phyloP scores from a whole-genome alignment of 2,113 vertebrate genomes.

The Xenopus laevis region DNA sequence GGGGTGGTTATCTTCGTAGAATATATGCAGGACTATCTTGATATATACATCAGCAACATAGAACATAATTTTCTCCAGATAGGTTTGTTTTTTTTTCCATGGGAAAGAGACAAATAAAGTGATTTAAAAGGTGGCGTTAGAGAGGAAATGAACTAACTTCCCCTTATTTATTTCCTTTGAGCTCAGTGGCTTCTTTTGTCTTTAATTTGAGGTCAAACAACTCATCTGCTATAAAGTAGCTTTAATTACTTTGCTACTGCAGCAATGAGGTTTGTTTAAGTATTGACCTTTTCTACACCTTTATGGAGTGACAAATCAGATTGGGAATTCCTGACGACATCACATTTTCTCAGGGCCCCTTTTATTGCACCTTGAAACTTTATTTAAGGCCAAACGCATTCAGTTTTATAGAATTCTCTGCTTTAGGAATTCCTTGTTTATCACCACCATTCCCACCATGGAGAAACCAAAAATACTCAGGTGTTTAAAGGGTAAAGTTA shows the following conservation, averaged over 20 bases:
- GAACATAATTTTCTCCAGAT: neutral
- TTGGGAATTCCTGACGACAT: neutral
- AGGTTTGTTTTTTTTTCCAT: conserved; percentile 6
- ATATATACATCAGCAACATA: neutral
- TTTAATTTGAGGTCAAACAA: conserved; percentile 24
- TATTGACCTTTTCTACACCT: conserved; percentile 9
- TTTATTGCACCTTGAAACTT: neutral
- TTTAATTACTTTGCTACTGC: conserved; percentile 34
- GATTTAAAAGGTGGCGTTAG: conserved; percentile 27
- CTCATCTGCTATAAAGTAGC: conserved; percentile 22
- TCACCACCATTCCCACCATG: too few relatives aligned
- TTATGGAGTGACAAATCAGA: neutral
- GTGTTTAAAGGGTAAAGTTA: too few relatives aligned
- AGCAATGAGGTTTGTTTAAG: neutral
- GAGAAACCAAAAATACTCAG: too few relatives aligned
- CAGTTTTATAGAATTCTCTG: neutral
- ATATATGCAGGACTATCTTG: neutral
- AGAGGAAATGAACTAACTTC: conserved; percentile 36
- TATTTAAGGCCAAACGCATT: neutral
- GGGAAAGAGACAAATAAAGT: conserved; percentile 34
- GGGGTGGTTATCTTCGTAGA: neutral
- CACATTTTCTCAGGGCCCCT: neutral
- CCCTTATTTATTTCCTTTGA: conserved; percentile 34
- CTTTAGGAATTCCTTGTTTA: too few relatives aligned
- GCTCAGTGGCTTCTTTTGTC: conserved; percentile 29